Base-by-base conservation (phyloP, 2,113 vertebrate species). In the Salvelinus fontinalis region DNA sequence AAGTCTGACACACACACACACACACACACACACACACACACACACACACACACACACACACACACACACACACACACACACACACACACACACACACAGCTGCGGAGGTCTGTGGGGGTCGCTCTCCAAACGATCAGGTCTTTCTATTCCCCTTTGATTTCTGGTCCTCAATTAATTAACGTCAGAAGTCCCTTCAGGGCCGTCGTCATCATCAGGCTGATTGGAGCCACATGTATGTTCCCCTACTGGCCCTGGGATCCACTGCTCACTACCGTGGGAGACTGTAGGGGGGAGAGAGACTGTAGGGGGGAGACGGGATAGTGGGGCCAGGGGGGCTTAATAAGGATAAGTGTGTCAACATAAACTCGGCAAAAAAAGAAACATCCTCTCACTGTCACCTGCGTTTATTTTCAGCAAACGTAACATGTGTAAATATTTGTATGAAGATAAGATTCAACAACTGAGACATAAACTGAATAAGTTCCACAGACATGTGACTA, bases 141-240 rank as follows among this genome's bases (percentile, higher is more conserved):
- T 22, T 60, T 64, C 9, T 64, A 16, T n/a, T 4, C 49, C 49
- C 49, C 49, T 12, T 44, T 20, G 16, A 57, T 20, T 18, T 20
- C 54, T 57, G 54, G 3, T 57, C 54, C 54, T 57, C 18, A 3
- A 20, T 22, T 11, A 62, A 62, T 62, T 22, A 62, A 7, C 7
- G n/a, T 9, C 1, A 14, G 14, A 27, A 48, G 67, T 34, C 20
- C 59, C 57, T 20, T 29, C 3, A 69, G 74, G 67, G 44, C 12
- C 27, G 34, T 27, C 24, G 2, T 27, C 14, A 11, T 75, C 78
- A 64, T 59, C 54, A 29, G 54, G 22, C 48, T 20, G 27, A 71
- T 77, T 48, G 49, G 67, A 75, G 44, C 68, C 71, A 73, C n/a
- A 67, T 82, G 70, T 76, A 13, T 62, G 49, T 39, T 14, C 34